Conservation (phyloP, 2,888 invertebrate species). For the Acanthosoma haemorrhoidale region DNA sequence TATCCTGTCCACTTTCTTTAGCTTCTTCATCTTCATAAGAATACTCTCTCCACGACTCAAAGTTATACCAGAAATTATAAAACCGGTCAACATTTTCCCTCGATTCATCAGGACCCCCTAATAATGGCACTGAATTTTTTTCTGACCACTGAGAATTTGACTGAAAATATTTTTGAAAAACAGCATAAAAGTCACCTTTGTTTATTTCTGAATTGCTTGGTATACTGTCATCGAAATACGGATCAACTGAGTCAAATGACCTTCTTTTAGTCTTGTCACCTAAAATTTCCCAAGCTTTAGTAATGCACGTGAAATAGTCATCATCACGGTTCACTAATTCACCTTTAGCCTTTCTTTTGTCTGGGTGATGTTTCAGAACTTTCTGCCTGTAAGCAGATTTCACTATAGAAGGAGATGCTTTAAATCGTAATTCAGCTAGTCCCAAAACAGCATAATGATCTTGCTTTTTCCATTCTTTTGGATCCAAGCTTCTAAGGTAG, state of each 20-base stretch:
- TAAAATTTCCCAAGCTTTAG: constrained; percentile 89
- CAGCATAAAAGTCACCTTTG: constrained; percentile 48
- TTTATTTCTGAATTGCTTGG: constrained; percentile 66
- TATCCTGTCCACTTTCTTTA: constrained; percentile 91
- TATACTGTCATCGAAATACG: constrained; percentile 81
- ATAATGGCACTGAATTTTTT: constrained; percentile 72
- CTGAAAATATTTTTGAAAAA: constrained; percentile 49
- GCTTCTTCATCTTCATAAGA: constrained; percentile 98
- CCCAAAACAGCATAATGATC: constrained; percentile 65
- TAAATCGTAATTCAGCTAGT: constrained; percentile 71
- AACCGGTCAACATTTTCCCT: constrained; percentile 86
- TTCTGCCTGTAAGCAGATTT: constrained; percentile 70
- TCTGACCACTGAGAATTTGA: constrained; percentile 88
- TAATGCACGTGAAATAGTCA: constrained; percentile 98
- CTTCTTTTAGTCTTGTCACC: constrained; percentile 75
- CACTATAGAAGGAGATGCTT: constrained; percentile 87
- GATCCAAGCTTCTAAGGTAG: constrained; percentile 82
- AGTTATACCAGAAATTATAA: constrained; percentile 97
- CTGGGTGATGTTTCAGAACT: constrained; percentile 94
- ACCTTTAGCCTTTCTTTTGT: constrained; percentile 88
- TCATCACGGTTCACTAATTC: constrained; percentile 83
- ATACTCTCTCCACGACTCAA: constrained; percentile 98
- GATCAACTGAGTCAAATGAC: constrained; percentile 95
- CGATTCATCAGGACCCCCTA: constrained; percentile 70
- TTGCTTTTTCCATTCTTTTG: constrained; percentile 82